Evolutionary conservation across 2,888 invertebrate genomes (phyloP), one percentile per base, ranked within the genome.

Genomic region (Matsumyia berberina): DNA sequence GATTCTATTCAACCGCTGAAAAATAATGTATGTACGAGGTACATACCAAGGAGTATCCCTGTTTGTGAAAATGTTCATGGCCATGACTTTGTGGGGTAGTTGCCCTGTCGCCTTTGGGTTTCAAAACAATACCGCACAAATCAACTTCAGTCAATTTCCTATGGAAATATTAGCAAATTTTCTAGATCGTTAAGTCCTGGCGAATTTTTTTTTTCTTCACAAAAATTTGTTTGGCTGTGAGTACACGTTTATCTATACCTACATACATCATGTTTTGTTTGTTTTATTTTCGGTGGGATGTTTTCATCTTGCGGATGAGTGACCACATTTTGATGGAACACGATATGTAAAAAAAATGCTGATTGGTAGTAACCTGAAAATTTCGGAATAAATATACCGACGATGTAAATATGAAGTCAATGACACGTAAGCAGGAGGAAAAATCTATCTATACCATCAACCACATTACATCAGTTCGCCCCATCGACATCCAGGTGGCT

Each of bases 91-190:
- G 39, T 19, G 44, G 29, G 39, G 31, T 12, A 46, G 31, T 9
- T 58, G 15, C 11, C 33, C 31, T 11, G 17, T 24, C 42, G 42
- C 51, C 62, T 53, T 53, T 31, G 60, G 39, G 46, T n/a, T 31
- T 17, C 69, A 37, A 51, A 81, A 62, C 74, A 69, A 35, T 29
- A 70, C 53, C 77, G 19, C 66, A 78, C 72, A 77, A 82, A 82
- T 82, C 77, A 82, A 79, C 79, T 83, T 79, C 83, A 79, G 83
- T 79, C 83, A 83, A 83, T 83, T 79, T 79, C 79, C 79, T 64
- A 64, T 69, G 73, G 69, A 83, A 79, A 83, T 83, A 83, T 83
- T 83, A 79, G 69, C 69, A 83, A 83, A 83, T 83, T 83, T 83
- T 83, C 79, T 74, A 64, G 67, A 74, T 79, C 69, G 67, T 79